Percentiles rank a stretch among this genome's conserved stretches.
phyloP scores from a whole-genome alignment of 2,113 vertebrate genomes.

The Corapipo altera region DNA sequence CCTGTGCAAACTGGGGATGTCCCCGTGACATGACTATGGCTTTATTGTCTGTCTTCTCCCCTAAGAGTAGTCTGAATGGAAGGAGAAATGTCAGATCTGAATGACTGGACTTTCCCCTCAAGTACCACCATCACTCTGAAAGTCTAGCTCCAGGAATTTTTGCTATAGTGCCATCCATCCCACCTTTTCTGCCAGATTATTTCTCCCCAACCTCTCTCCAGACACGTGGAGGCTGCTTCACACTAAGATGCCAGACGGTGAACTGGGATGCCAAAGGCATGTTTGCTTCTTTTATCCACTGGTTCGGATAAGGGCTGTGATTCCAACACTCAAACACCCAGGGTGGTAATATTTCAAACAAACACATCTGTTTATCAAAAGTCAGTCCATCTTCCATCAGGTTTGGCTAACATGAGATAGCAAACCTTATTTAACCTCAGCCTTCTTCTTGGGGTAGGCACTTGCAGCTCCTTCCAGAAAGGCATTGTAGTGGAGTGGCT shows the following conservation, averaged over 20 bases:
- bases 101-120: fast-evolving
- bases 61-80: background rate
- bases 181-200: background rate
- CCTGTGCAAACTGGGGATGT: background rate
- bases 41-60: background rate
- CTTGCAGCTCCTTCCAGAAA: background rate
- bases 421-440: conserved; percentile 12
- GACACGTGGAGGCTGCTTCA: background rate
- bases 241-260: background rate
- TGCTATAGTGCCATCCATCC: background rate
- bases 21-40: background rate
- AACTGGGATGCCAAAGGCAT: background rate
- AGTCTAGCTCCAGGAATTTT: background rate
- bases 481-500: background rate
- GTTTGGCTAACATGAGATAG: background rate
- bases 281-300: background rate
- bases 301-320: background rate
- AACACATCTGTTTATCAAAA: conserved; percentile 14
- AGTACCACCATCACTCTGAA: background rate
- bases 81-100: background rate
- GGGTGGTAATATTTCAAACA: background rate
- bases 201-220: background rate
- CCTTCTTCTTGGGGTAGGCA: background rate
- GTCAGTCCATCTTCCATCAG: background rate
- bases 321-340: background rate